Evolutionary conservation across 2,888 invertebrate species (phyloP), one percentile per base, ranked within the genome.

Genomic region (Margaritifera margaritifera): DNA sequence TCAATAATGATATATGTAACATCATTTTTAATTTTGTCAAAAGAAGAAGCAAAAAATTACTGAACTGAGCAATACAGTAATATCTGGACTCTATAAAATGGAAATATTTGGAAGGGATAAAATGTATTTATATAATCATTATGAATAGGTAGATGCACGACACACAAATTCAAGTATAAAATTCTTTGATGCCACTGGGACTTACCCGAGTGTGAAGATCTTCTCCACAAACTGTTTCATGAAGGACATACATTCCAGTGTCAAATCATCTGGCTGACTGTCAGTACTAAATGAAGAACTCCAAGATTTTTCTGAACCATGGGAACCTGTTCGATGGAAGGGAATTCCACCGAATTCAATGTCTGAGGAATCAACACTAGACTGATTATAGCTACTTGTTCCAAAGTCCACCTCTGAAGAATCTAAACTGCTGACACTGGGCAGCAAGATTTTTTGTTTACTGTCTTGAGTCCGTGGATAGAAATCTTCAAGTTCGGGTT

Each of bases 211-310:
- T 67, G 91, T 91, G 83, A 94, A 94, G 24, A 94, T 88, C 71
- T 92, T 91, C 53, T 92, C 92, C 5, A 93, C 93, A 86, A 94
- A 94, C 61, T 90, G 89, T 80, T 93, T 92, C 93, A 94, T 94
- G 81, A 93, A 94, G 65, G 88, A 88, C 85, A 89, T 90, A 73
- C 92, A 92, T 68, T 90, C 89, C 68, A 92, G 91, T 1, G 92
- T 91, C 75, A 92, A 90, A 80, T 93, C 93, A 68, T 89, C 89
- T 11, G 92, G 85, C 70, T 86, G 85, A n/a, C 84, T 84, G 67
- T 87, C 86, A n/a, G 85, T 73, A 72, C 86, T 86, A 77, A 82
- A 85, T 58, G 78, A 82, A 42, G 86, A 87, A 64, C 81, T 84
- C 86, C 85, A 86, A 8, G 86, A 86, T 67, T 81, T 81, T 51